Conservation (phyloP, 2,797 vertebrate genomes). For the Eulemur rubriventer region DNA sequence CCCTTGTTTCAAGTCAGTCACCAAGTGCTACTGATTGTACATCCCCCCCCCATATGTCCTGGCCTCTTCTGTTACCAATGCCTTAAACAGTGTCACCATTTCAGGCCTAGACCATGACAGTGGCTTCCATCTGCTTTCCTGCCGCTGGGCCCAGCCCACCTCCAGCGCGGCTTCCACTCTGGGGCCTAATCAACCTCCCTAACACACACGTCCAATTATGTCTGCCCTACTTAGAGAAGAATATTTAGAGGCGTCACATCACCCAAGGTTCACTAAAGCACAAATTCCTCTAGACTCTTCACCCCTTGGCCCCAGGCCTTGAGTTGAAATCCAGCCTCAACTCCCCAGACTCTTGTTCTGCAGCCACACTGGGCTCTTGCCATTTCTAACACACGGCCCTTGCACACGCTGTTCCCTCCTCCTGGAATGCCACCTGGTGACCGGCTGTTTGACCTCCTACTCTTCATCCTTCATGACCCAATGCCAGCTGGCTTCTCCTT, state of each 20-base stretch:
- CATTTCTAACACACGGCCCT: not conserved
- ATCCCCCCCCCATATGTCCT: rapidly evolving
- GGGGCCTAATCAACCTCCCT: not conserved
- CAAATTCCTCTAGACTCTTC: not conserved
- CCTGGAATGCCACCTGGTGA: not conserved
- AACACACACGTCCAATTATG: not conserved
- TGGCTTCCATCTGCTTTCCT: not conserved
- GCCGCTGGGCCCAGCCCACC: not conserved
- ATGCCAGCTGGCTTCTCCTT: not conserved
- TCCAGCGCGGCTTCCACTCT: not conserved
- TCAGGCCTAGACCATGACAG: not conserved
- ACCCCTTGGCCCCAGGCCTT: not conserved
- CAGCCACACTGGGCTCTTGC: not conserved
- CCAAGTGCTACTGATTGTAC: not conserved
- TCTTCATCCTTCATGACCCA: not conserved
- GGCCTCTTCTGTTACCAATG: not conserved
- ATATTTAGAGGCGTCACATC: not conserved
- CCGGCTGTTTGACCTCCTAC: not conserved
- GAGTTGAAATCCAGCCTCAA: rapidly evolving
- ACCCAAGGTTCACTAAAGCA: not conserved
- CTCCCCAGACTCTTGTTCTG: not conserved
- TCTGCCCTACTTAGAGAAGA: not conserved
- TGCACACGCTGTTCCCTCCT: not conserved
- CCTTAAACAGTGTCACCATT: not conserved
- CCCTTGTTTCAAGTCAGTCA: not conserved